Evolutionary conservation across 2,888 invertebrate species (phyloP).

Genomic region (Shargacucullia verbasci): DNA sequence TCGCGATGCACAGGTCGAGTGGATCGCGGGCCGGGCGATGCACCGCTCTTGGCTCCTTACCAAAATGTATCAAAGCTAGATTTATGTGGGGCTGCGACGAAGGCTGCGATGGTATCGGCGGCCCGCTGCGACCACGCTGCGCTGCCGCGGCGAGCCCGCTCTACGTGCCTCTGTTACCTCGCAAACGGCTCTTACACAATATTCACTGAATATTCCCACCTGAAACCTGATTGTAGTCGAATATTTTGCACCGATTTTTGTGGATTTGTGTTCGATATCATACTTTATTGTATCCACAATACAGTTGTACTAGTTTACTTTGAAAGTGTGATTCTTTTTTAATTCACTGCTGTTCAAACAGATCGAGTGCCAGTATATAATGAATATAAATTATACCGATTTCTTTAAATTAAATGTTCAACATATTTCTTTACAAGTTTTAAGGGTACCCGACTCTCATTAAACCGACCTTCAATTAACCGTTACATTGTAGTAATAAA

Average conservation of each 20-base stretch:
- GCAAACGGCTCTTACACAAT: slow-evolving; percentile 35
- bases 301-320: too few relatives aligned
- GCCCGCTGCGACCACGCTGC: slow-evolving; percentile 48
- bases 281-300: slow-evolving; percentile 19
- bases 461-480: slow-evolving; percentile 42
- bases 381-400: too few relatives aligned
- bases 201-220: slow-evolving; percentile 25
- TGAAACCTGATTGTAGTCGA: slow-evolving; percentile 17
- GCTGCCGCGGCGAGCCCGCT: slow-evolving; percentile 46
- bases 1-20: slow-evolving; percentile 66
- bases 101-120: slow-evolving; percentile 82
- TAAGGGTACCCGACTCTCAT: slow-evolving; percentile 27
- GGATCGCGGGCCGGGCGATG: slow-evolving; percentile 62
- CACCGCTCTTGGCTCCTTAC: slow-evolving; percentile 83
- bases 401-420: neutral
- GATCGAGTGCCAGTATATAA: too few relatives aligned
- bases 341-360: too few relatives aligned
- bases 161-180: slow-evolving; percentile 30
- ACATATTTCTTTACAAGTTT: neutral
- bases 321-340: too few relatives aligned
- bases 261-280: slow-evolving; percentile 13
- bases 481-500: slow-evolving; percentile 75
- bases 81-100: slow-evolving; percentile 85
- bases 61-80: slow-evolving; percentile 88
- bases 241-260: slow-evolving; percentile 29